Conservation (phyloP, 35 echinoderm and acorn worm genomes). For the Hemicentrotus pulcherrimus region DNA sequence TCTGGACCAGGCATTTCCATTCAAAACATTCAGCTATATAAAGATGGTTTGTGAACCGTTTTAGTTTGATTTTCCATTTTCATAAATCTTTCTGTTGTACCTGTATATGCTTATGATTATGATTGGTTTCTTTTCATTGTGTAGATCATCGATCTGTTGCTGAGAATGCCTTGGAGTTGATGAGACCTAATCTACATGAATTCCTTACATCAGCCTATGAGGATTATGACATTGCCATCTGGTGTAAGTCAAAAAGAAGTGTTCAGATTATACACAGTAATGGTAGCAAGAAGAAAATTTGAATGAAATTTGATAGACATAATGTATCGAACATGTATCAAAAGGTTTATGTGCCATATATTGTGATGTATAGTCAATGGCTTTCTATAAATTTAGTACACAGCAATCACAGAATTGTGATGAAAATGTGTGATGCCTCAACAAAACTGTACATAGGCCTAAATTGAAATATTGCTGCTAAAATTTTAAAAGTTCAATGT, state of each 20-base stretch:
- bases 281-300: too few species aligned
- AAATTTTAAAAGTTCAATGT: too few species aligned
- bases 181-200: constrained; percentile 90
- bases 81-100: not conserved
- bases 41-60: not conserved
- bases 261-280: not conserved
- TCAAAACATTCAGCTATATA: not conserved
- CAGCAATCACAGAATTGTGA: too few species aligned
- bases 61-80: not conserved
- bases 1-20: not conserved
- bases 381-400: too few species aligned
- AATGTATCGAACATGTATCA: too few species aligned
- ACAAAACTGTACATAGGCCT: too few species aligned
- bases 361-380: too few species aligned
- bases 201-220: constrained; percentile 95
- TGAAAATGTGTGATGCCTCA: too few species aligned
- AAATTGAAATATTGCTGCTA: too few species aligned
- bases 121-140: not conserved
- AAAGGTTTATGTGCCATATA: too few species aligned
- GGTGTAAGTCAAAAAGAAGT: constrained; percentile 86
- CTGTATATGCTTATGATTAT: not conserved
- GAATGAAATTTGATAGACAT: too few species aligned
- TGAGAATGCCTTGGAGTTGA: constrained; percentile 90
- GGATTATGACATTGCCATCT: constrained; percentile 97
- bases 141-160: constrained; percentile 96